These are phyloP conservation scores for Onychomys torridus DNA, from an alignment of 2,797 vertebrate genomes.

Conservation along the genomic window DNA sequence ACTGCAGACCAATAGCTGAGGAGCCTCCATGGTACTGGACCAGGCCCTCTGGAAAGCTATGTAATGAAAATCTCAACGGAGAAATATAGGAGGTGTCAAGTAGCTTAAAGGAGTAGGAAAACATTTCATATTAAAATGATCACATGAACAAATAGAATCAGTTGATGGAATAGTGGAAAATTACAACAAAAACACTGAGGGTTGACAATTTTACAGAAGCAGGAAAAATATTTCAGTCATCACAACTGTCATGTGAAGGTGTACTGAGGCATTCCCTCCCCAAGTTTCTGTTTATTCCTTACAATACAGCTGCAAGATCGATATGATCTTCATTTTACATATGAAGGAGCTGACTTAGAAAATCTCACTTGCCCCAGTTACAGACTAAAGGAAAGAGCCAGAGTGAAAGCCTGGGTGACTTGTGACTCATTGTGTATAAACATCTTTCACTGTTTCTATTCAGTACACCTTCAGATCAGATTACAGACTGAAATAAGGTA, in stretches of 20 bases:
- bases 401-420: background rate
- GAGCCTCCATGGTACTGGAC: too few relatives aligned
- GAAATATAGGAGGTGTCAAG: slow-evolving; percentile 26
- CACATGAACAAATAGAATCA: background rate
- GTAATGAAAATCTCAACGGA: background rate
- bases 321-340: background rate
- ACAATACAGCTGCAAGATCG: background rate
- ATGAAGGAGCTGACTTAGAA: background rate
- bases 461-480: background rate
- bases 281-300: slow-evolving; percentile 16
- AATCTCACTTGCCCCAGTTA: background rate
- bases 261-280: background rate
- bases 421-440: background rate
- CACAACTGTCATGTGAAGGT: background rate
- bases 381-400: background rate
- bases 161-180: background rate
- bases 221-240: background rate
- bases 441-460: background rate
- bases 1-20: too few relatives aligned
- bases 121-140: background rate
- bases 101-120: background rate
- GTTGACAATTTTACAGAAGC: background rate
- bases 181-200: background rate
- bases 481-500: background rate
- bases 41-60: background rate